Evolutionary conservation across 2,113 vertebrate species (phyloP).

Genomic region (Prinia subflava): DNA sequence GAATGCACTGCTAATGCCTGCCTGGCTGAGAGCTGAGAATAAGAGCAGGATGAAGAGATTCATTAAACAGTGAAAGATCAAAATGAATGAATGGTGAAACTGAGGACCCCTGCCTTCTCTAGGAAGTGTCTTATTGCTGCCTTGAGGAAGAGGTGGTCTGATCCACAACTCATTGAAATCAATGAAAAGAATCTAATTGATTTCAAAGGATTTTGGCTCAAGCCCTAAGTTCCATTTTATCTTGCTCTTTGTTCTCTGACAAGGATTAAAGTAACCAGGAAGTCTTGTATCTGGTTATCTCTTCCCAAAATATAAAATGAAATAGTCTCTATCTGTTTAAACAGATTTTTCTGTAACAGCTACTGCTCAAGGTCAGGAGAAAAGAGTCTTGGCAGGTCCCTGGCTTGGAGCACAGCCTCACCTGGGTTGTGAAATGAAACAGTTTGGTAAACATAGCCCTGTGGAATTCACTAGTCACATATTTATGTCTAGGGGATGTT

Average conservation of each 20-base stretch:
- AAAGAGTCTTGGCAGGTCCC: background rate
- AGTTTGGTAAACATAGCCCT: background rate
- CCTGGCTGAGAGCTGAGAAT: conserved; percentile 28
- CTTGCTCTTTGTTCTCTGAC: conserved; percentile 25
- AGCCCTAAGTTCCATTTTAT: conserved; percentile 28
- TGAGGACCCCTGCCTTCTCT: conserved; percentile 29
- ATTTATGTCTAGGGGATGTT: background rate
- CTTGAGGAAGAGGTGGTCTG: conserved; percentile 46
- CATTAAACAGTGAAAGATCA: conserved; percentile 44
- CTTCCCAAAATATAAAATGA: conserved; percentile 22
- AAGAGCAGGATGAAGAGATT: conserved; percentile 36
- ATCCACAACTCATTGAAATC: conserved; percentile 50
- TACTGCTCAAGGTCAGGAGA: background rate
- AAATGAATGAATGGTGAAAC: conserved; percentile 23
- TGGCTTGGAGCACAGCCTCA: background rate
- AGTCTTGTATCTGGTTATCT: background rate
- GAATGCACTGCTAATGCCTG: conserved; percentile 18
- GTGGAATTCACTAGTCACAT: background rate
- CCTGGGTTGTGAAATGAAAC: background rate
- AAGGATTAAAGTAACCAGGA: conserved; percentile 35
- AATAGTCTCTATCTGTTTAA: background rate
- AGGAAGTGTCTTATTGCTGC: conserved; percentile 43
- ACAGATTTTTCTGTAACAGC: background rate
- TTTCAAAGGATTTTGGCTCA: conserved; percentile 49
- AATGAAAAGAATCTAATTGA: conserved; percentile 46